These are phyloP conservation scores for Cryptotermes secundus DNA, from an alignment of 1,140 invertebrate genomes.

Conservation along the genomic window DNA sequence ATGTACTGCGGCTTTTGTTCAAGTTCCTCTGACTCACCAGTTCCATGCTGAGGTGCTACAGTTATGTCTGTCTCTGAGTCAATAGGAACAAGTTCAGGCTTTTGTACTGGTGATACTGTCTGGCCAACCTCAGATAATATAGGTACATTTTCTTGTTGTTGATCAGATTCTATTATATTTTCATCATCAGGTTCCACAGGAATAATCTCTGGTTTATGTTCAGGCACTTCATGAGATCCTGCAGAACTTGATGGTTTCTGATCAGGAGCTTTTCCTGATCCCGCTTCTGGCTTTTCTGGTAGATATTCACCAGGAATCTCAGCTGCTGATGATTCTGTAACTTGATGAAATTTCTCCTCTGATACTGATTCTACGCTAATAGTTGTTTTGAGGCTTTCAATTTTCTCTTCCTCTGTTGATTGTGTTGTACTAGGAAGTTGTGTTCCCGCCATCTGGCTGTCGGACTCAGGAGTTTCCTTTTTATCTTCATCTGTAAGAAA, in stretches of 20 bases:
- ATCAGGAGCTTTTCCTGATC: constrained; percentile 26
- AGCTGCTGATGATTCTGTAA: constrained; percentile 35
- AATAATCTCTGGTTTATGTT: too few species aligned
- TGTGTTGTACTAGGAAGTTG: neutral
- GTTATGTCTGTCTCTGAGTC: neutral
- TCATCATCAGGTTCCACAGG: neutral
- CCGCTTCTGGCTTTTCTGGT: constrained; percentile 31
- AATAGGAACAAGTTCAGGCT: neutral
- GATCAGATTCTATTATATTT: neutral
- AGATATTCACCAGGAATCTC: constrained; percentile 35
- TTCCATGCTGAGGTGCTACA: too few species aligned
- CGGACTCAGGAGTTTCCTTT: constrained; percentile 33
- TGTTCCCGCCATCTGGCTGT: constrained; percentile 37
- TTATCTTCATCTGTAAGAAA: constrained; percentile 31
- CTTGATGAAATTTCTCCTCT: neutral
- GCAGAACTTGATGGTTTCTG: neutral
- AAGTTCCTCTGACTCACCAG: too few species aligned
- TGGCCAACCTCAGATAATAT: neutral
- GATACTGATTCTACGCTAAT: neutral
- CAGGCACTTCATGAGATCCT: neutral
- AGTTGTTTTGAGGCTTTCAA: neutral
- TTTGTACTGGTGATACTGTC: neutral
- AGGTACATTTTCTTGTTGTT: neutral
- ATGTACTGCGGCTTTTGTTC: neutral
- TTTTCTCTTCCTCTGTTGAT: neutral